Percentiles rank a stretch among this genome's conserved stretches.
These are phyloP conservation scores for Eufriesea mexicana DNA, from an alignment of 1,140 invertebrate genomes.

Conservation along the genomic window DNA sequence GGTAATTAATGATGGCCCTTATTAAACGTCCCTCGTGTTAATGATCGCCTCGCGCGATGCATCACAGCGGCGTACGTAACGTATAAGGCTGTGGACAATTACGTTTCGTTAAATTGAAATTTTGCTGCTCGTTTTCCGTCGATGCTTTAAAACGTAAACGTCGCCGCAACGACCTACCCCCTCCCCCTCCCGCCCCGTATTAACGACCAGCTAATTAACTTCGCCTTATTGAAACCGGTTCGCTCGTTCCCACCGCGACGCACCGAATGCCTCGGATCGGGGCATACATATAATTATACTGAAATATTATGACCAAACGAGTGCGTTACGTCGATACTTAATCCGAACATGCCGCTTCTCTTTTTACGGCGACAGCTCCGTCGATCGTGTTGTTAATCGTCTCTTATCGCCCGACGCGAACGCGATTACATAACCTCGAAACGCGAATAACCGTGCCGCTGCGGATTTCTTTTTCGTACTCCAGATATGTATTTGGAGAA, in stretches of 20 bases:
- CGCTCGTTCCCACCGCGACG: constrained; percentile 44
- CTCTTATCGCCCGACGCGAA: too few species aligned
- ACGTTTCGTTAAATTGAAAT: constrained; percentile 73
- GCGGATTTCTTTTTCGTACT: not conserved
- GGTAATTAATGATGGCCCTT: constrained; percentile 71
- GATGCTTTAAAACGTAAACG: constrained; percentile 52
- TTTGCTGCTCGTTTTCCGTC: constrained; percentile 52
- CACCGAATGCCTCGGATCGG: constrained; percentile 10
- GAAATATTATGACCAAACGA: constrained; percentile 66
- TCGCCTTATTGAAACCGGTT: constrained; percentile 73
- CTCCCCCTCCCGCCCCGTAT: constrained; percentile 40
- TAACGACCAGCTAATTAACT: constrained; percentile 73
- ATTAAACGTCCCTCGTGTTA: constrained; percentile 71
- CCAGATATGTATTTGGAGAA: too few species aligned
- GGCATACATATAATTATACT: constrained; percentile 62
- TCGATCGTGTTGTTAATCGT: not conserved
- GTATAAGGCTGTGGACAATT: constrained; percentile 65
- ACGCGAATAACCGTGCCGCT: not conserved
- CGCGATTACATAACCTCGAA: not conserved
- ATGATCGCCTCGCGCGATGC: constrained; percentile 62
- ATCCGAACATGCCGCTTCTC: not conserved
- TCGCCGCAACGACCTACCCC: constrained; percentile 41
- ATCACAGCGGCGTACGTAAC: constrained; percentile 35
- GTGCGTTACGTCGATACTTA: constrained; percentile 40
- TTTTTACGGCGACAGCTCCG: not conserved